Percentiles rank a stretch among this genome's conserved stretches.
Conservation (phyloP, 2,797 vertebrate genomes). For the Lepus townsendii region DNA sequence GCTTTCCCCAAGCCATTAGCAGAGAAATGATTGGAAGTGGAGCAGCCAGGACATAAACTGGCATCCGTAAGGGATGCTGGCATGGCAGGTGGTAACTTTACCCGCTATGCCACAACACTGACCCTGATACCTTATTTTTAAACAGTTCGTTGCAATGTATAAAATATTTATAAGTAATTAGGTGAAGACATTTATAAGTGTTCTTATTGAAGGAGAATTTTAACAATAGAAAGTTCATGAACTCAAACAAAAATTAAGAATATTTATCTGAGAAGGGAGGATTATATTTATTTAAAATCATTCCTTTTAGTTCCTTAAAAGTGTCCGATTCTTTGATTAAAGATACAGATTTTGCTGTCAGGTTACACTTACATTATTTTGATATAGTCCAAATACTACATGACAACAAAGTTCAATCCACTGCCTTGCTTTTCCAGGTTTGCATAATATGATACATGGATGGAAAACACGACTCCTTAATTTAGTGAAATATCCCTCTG, state of each 20-base stretch:
- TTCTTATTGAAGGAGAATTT: slow-evolving; percentile 46
- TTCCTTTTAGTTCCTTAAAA: slow-evolving; percentile 6
- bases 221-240: slow-evolving; percentile 63
- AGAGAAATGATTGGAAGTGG: too few species aligned
- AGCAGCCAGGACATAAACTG: too few species aligned
- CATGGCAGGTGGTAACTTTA: too few species aligned
- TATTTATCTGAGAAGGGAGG: slow-evolving; percentile 55
- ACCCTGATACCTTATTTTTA: too few species aligned
- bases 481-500: slow-evolving; percentile 1
- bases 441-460: not conserved
- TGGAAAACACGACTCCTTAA: not conserved
- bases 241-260: slow-evolving; percentile 58
- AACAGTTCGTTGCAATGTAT: slow-evolving; percentile 28
- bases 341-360: slow-evolving; percentile 15
- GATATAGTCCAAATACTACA: not conserved
- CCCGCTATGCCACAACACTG: too few species aligned
- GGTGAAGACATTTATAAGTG: slow-evolving; percentile 28
- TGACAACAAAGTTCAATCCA: not conserved
- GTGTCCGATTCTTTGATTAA: slow-evolving; percentile 17
- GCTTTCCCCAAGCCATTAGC: too few species aligned
- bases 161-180: slow-evolving; percentile 32
- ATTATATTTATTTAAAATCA: not conserved
- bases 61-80: too few species aligned
- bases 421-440: slow-evolving; percentile 36
- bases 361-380: slow-evolving; percentile 17